A percentile compares a stretch with the other conserved stretches of the same genome.
Evolutionary conservation across 2,797 vertebrate genomes (phyloP).

Genomic region (Enteromius argenteus): DNA sequence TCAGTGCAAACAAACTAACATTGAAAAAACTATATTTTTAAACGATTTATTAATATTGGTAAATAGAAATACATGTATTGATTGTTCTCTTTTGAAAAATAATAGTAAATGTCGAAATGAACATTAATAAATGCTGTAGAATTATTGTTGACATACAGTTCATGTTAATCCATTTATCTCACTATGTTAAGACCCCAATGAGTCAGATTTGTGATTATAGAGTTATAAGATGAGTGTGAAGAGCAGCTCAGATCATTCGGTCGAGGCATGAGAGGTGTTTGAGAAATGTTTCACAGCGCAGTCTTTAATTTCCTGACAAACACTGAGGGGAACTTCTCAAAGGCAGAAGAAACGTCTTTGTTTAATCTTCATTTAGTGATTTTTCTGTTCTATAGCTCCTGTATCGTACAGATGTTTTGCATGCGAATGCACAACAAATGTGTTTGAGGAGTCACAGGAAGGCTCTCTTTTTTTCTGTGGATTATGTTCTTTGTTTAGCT

Average conservation of each 20-base stretch:
- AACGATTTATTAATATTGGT: not conserved
- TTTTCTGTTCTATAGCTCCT: too few species aligned
- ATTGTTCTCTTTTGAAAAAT: not conserved
- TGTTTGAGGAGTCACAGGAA: not conserved
- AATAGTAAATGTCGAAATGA: not conserved
- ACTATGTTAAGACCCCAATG: not conserved
- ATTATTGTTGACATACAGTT: too few species aligned
- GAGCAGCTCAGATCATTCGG: not conserved
- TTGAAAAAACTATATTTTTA: not conserved
- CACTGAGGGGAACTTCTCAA: not conserved
- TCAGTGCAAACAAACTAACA: not conserved
- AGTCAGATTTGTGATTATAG: not conserved
- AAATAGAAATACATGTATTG: not conserved
- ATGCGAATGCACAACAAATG: not conserved
- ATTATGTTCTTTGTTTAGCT: constrained; percentile 35
- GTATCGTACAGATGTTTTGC: not conserved
- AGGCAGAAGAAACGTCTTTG: not conserved
- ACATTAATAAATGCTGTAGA: not conserved
- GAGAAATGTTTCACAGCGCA: not conserved
- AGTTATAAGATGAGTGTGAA: not conserved
- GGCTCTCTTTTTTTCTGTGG: not conserved
- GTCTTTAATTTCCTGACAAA: not conserved
- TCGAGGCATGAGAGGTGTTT: not conserved
- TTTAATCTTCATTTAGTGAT: not conserved
- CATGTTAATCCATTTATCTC: not conserved